These are phyloP conservation scores for Rhabdornis inornatus DNA, from an alignment of 2,113 vertebrate species.

Conservation along the genomic window DNA sequence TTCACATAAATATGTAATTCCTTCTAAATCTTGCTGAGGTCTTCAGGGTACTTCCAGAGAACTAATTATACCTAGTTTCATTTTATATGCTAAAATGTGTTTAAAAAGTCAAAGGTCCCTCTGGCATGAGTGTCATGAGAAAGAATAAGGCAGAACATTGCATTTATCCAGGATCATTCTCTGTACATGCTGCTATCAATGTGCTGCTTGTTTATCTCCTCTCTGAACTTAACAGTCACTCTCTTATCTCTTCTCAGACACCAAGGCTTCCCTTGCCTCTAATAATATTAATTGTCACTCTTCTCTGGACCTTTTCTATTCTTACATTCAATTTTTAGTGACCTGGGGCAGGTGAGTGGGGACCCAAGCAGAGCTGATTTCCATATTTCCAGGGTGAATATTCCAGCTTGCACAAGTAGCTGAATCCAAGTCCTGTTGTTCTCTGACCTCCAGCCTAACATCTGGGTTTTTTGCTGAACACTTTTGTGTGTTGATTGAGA, in stretches of 20 bases:
- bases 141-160: background rate
- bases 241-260: background rate
- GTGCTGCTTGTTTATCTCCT: background rate
- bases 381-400: background rate
- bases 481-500: background rate
- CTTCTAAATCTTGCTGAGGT: background rate
- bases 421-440: background rate
- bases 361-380: background rate
- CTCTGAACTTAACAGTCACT: background rate
- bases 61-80: background rate
- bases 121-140: background rate
- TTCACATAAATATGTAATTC: constrained; percentile 43
- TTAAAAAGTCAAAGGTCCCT: background rate
- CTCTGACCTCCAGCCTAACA: background rate
- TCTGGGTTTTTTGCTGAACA: background rate
- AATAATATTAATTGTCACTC: background rate
- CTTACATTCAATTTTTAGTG: constrained; percentile 3
- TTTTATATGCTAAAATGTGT: constrained; percentile 8
- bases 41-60: background rate
- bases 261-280: background rate
- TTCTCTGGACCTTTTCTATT: background rate
- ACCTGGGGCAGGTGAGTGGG: background rate
- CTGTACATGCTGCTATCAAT: background rate
- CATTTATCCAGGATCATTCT: background rate
- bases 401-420: background rate